Percentiles rank a stretch among this genome's conserved stretches.
phyloP scores from a whole-genome alignment of 2,888 invertebrate species.

The Lepidocyrtinus sp. region DNA sequence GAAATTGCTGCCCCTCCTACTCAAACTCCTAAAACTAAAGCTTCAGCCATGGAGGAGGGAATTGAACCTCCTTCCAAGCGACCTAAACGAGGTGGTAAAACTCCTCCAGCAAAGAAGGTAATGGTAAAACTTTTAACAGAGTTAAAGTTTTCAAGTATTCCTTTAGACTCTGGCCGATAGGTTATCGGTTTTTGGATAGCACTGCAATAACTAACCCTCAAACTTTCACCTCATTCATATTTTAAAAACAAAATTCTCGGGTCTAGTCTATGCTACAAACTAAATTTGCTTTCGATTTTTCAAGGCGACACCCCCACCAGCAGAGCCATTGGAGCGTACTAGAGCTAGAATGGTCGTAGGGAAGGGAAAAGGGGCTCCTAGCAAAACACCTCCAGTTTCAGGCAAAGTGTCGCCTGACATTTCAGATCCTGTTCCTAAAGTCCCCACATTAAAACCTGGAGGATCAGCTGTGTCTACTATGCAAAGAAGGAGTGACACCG shows the following conservation, averaged over 20 bases:
- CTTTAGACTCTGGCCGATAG: too few relatives aligned
- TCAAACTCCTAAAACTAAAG: slow-evolving; percentile 39
- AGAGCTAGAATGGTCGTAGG: slow-evolving; percentile 48
- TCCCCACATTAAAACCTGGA: slow-evolving; percentile 40
- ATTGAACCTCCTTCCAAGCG: slow-evolving; percentile 57
- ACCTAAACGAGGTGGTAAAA: slow-evolving; percentile 38
- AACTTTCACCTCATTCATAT: too few relatives aligned
- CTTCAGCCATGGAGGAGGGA: slow-evolving; percentile 47
- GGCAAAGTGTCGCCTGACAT: slow-evolving; percentile 56
- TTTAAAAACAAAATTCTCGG: too few relatives aligned
- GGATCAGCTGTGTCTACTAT: slow-evolving; percentile 3
- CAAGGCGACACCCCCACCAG: slow-evolving; percentile 30
- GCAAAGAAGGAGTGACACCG: slow-evolving; percentile 31
- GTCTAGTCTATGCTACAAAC: too few relatives aligned
- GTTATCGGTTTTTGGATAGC: too few relatives aligned
- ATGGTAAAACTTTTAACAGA: too few relatives aligned
- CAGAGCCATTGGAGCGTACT: slow-evolving; percentile 22
- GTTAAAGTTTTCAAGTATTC: too few relatives aligned
- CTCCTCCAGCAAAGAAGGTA: slow-evolving; percentile 50
- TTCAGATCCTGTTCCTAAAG: slow-evolving; percentile 34
- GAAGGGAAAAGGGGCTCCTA: slow-evolving; percentile 37
- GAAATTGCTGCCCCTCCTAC: slow-evolving; percentile 66
- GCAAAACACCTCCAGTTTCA: slow-evolving; percentile 20
- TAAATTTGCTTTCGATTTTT: background rate
- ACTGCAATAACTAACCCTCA: too few relatives aligned